A percentile compares a stretch with the other conserved stretches of the same genome.
Evolutionary conservation across 2,888 invertebrate genomes (phyloP).

Genomic region (Campopleginae sp.): DNA sequence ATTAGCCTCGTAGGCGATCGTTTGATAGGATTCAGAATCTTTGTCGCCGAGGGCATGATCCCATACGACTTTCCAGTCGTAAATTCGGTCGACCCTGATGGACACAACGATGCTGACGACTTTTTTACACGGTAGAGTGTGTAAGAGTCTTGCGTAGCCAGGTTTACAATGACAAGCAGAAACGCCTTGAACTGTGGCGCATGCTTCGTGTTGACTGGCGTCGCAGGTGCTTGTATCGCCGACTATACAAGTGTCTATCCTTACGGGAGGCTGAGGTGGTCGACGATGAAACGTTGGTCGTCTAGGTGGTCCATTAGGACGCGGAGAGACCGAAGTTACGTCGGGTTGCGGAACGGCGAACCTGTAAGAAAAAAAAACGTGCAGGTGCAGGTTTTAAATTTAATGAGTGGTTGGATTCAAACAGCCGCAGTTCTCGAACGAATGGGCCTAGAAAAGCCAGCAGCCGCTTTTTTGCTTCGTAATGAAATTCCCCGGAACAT

Average conservation of each 20-base stretch:
- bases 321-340: slow-evolving; percentile 77
- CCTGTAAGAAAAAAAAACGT: slow-evolving; percentile 74
- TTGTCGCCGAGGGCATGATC: slow-evolving; percentile 90
- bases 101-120: slow-evolving; percentile 92
- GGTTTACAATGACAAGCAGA: slow-evolving; percentile 95
- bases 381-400: not conserved
- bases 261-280: slow-evolving; percentile 89
- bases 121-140: slow-evolving; percentile 82
- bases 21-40: slow-evolving; percentile 92
- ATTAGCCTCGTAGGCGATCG: slow-evolving; percentile 93
- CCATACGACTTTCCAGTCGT: slow-evolving; percentile 92
- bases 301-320: slow-evolving; percentile 83
- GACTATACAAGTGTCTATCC: slow-evolving; percentile 97
- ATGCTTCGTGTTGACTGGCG: slow-evolving; percentile 93
- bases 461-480: not conserved
- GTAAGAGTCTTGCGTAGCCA: slow-evolving; percentile 84
- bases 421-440: not conserved
- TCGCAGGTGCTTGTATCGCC: slow-evolving; percentile 97
- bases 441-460: not conserved
- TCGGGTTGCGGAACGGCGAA: slow-evolving; percentile 89
- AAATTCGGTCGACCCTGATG: slow-evolving; percentile 92
- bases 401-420: not conserved
- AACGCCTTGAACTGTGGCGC: slow-evolving; percentile 91
- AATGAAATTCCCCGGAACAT: not conserved
- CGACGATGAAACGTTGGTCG: slow-evolving; percentile 87